These are phyloP conservation scores for Parnassius orleans DNA, from an alignment of 2,888 invertebrate species.

Conservation along the genomic window DNA sequence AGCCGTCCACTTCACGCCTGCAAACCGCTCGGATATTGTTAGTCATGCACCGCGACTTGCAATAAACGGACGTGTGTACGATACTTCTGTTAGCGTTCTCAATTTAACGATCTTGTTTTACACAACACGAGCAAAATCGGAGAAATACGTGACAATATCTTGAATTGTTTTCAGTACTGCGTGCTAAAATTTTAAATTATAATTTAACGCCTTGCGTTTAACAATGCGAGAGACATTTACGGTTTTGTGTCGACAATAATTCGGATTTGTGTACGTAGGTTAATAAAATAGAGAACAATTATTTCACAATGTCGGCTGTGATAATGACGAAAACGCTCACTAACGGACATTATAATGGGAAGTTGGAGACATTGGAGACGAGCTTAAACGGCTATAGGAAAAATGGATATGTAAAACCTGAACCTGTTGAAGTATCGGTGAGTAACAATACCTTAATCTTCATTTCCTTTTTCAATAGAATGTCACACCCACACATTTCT, in stretches of 20 bases:
- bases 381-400: constrained; percentile 63
- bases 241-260: constrained; percentile 29
- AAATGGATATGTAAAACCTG: constrained; percentile 63
- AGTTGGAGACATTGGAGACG: constrained; percentile 60
- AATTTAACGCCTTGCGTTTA: constrained; percentile 2
- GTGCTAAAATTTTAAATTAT: constrained; percentile 5
- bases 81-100: constrained; percentile 11
- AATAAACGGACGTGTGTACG: constrained; percentile 23
- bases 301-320: constrained; percentile 62
- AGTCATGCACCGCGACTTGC: constrained; percentile 30
- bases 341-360: constrained; percentile 63
- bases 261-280: constrained; percentile 29
- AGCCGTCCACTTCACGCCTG: constrained; percentile 42
- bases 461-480: background rate
- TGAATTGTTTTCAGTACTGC: background rate
- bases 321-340: constrained; percentile 68
- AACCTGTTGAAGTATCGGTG: constrained; percentile 51
- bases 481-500: too few relatives aligned
- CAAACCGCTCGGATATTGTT: constrained; percentile 31
- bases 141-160: background rate
- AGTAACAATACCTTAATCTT: constrained; percentile 38
- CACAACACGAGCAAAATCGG: constrained; percentile 5
- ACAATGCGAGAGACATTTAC: constrained; percentile 35
- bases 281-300: constrained; percentile 32
- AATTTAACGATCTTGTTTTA: constrained; percentile 12